Percentiles rank a stretch among this genome's conserved stretches.
These are phyloP conservation scores for Kryptopterus vitreolus DNA, from an alignment of 2,797 vertebrate genomes.

Conservation along the genomic window DNA sequence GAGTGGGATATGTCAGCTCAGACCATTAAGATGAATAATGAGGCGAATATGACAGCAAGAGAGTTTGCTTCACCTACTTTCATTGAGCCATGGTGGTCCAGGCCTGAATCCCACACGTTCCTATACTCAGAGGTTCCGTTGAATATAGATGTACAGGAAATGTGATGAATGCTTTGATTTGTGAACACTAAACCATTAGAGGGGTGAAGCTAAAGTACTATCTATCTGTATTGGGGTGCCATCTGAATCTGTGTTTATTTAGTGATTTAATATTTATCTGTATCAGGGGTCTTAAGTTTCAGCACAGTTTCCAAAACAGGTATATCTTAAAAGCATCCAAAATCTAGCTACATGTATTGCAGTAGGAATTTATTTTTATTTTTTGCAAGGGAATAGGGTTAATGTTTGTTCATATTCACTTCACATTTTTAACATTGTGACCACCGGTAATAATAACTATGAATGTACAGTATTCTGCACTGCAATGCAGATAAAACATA, in stretches of 20 bases:
- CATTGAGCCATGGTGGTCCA: slow-evolving; percentile 37
- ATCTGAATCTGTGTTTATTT: background rate
- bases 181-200: background rate
- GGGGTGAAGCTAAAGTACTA: background rate
- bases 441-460: too few relatives aligned
- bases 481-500: too few relatives aligned
- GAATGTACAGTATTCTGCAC: too few relatives aligned
- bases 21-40: slow-evolving; percentile 53
- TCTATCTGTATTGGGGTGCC: background rate
- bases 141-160: background rate
- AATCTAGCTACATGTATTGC: background rate
- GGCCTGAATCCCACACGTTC: slow-evolving; percentile 4
- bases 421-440: too few relatives aligned
- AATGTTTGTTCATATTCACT: too few relatives aligned
- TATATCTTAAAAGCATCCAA: background rate
- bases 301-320: background rate
- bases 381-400: too few relatives aligned
- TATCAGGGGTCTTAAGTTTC: background rate
- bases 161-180: background rate
- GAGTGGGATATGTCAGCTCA: slow-evolving; percentile 30
- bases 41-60: slow-evolving; percentile 43
- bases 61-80: slow-evolving; percentile 45
- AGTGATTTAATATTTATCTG: background rate
- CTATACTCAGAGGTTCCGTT: slow-evolving; percentile 20
- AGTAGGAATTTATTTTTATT: too few relatives aligned